These are phyloP conservation scores for Hetaerina titia DNA, from an alignment of 2,888 invertebrate genomes.

Conservation along the genomic window DNA sequence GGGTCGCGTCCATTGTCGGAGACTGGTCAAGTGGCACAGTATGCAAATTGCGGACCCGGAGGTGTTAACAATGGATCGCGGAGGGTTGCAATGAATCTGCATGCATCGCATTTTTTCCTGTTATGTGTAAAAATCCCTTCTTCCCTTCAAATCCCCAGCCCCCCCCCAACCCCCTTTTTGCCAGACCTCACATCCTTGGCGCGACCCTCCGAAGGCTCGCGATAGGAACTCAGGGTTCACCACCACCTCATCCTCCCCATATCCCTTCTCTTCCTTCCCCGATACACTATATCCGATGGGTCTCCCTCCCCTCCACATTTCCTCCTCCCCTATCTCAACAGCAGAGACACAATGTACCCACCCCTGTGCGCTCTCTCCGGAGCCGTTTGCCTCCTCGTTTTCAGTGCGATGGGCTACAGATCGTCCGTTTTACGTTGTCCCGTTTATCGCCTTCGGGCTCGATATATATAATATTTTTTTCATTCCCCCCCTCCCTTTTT, in stretches of 20 bases:
- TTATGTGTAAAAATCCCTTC: background rate
- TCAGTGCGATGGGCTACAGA: background rate
- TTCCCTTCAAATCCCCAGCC: no score
- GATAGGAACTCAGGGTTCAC: background rate
- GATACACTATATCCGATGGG: background rate
- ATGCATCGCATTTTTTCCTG: background rate
- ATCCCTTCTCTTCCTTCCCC: background rate
- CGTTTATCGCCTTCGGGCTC: background rate
- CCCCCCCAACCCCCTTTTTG: no score
- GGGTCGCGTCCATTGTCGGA: conserved; percentile 1
- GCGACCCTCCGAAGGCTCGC: no score
- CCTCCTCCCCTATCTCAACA: background rate
- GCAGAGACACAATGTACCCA: no score
- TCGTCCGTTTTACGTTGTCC: background rate
- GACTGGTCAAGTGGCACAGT: conserved; percentile 27
- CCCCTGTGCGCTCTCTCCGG: no score
- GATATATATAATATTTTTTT: background rate
- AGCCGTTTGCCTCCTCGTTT: no score
- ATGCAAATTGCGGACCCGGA: background rate
- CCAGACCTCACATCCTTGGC: no score
- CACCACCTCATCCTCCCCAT: background rate
- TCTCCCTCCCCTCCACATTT: background rate
- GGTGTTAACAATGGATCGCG: conserved; percentile 34
- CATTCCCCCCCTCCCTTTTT: background rate
- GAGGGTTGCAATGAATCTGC: background rate